A percentile compares a stretch with the other conserved stretches of the same genome.
phyloP scores from a whole-genome alignment of 2,797 vertebrate genomes.

The Tragelaphus eurycerus region DNA sequence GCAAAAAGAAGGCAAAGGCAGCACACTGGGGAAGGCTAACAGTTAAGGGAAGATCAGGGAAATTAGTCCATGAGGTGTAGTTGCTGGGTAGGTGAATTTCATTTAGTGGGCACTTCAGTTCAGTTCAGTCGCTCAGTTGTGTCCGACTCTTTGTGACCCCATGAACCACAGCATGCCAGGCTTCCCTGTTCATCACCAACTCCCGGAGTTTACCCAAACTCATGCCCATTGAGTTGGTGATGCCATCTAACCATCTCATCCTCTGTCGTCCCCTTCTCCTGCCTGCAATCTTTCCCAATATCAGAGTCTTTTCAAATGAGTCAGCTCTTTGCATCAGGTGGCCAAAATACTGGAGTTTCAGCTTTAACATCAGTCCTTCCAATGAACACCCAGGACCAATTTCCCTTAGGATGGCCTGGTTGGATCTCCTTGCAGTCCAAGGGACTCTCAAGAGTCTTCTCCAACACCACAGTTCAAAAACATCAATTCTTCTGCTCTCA shows the following conservation, averaged over 20 bases:
- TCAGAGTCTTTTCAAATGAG: not conserved
- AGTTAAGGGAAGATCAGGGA: not conserved
- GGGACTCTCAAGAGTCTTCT: not conserved
- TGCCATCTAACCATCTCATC: not conserved
- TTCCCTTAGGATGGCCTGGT: not conserved
- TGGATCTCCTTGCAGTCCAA: not conserved
- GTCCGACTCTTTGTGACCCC: not conserved
- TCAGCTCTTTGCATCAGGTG: not conserved
- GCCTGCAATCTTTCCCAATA: not conserved
- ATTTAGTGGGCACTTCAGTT: not conserved
- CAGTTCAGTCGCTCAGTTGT: not conserved
- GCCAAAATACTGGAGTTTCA: not conserved
- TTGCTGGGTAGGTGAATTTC: not conserved
- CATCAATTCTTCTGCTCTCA: not conserved
- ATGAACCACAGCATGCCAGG: not conserved
- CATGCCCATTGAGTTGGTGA: not conserved
- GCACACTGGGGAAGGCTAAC: not conserved
- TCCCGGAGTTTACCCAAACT: not conserved
- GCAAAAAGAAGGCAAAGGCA: not conserved
- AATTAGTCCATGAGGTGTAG: not conserved
- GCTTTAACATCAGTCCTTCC: not conserved
- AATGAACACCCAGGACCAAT: not conserved
- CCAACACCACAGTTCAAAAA: not conserved
- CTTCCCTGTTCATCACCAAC: not conserved
- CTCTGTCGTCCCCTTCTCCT: not conserved